Evolutionary conservation across 2,113 vertebrate species (phyloP), one percentile per base, ranked within the genome.

Genomic region (Loxodonta africana): DNA sequence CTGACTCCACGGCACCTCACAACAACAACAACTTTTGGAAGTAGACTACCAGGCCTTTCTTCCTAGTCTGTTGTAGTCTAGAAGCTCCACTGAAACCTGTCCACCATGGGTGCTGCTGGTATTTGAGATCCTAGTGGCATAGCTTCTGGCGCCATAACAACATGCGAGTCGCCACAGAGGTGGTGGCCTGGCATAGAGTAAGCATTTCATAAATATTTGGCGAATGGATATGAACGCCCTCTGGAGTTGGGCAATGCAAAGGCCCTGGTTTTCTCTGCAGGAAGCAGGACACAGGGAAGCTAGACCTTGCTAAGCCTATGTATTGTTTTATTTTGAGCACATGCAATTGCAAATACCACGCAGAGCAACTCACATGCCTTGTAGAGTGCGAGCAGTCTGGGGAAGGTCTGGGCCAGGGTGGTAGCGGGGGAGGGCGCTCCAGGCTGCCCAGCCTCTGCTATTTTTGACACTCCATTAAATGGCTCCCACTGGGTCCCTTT

Each of bases 381-480:
- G 44, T 41, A 25, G 2, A 69, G 2, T 1, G 15, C 41, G 23
- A 33, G n/a, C 4, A 7, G 62, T 46, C 12, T 3, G 14, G 5
- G 30, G 71, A 44, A 33, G 81, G 37, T 20, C 18, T 17, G 74
- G 44, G 23, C 5, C 9, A 46, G 23, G 37, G 26, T 8, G 51
- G 18, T 41, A 10, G 5, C 26, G 53, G 73, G 21, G 28, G 48
- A 63, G 3, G 26, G 33, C 15, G 1, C 21, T 74, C 46, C 20
- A 23, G 85, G 69, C 37, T 84, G 69, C 51, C 57, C 25, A 2
- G 57, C 11, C 60, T 84, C 85, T 46, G 44, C 41, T 67, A 6
- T 71, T 94, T 46, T 57, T 60, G 57, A 84, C 46, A 51, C 12
- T 80, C 83, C 53, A 92, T 28, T 15, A 69, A 92, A 92, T 57